These are phyloP conservation scores for Petrophora chlorosata DNA, from an alignment of 2,888 invertebrate genomes.

Conservation along the genomic window DNA sequence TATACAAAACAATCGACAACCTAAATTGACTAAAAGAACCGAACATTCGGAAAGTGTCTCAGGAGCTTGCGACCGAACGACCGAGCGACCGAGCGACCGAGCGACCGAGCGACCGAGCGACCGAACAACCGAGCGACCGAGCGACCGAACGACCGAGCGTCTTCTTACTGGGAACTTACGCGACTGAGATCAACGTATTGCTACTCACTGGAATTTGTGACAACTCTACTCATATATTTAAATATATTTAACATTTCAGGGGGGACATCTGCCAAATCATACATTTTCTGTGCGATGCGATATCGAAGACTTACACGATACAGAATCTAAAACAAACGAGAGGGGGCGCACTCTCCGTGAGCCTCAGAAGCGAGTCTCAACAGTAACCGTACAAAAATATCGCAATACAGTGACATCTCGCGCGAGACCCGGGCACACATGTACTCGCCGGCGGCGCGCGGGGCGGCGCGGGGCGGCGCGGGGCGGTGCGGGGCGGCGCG, in stretches of 20 bases:
- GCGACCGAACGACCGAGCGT: no score
- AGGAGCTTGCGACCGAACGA: no score
- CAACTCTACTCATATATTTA: constrained; percentile 33
- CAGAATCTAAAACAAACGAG: constrained; percentile 14
- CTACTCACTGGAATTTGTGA: constrained; percentile 54
- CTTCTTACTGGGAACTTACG: constrained; percentile 53
- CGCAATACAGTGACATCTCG: constrained; percentile 9
- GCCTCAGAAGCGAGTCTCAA: constrained; percentile 27
- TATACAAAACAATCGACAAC: constrained; percentile 70
- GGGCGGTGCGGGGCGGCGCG: no score
- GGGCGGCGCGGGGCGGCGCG: no score
- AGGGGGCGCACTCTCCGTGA: constrained; percentile 5
- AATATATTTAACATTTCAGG: no score
- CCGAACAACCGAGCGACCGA: no score
- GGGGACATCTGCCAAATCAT: not conserved
- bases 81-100: no score
- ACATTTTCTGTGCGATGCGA: constrained; percentile 3
- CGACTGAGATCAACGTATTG: constrained; percentile 59
- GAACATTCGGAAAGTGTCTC: constrained; percentile 47
- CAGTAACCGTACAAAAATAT: constrained; percentile 37
- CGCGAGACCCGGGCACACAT: not conserved
- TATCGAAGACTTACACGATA: not conserved
- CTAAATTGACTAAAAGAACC: constrained; percentile 54
- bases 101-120: no score
- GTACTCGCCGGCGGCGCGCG: no score